phyloP scores from a whole-genome alignment of 1,140 invertebrate species.

The Coenobita brevimanus region DNA sequence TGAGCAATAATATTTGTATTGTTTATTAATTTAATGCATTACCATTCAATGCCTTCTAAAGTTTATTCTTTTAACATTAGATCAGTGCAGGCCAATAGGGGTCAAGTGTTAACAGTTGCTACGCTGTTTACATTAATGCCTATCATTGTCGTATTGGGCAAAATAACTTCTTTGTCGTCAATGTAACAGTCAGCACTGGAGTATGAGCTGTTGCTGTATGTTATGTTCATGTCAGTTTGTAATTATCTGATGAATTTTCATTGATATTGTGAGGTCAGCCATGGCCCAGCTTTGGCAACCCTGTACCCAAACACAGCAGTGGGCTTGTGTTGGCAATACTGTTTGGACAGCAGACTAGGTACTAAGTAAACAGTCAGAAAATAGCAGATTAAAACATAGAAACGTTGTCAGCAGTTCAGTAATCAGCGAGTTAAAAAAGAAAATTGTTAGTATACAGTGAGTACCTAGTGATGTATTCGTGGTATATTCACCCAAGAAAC shows the following conservation, averaged over 20 bases:
- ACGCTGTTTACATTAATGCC: no score
- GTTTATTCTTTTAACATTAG: no score
- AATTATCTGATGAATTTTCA: constrained; percentile 31
- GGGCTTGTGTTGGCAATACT: constrained; percentile 56
- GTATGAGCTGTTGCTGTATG: no score
- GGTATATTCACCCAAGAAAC: constrained; percentile 2
- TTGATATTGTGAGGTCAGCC: constrained; percentile 24
- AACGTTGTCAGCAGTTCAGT: no score
- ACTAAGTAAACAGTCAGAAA: not conserved
- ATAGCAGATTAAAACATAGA: constrained; percentile 9
- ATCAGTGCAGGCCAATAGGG: no score
- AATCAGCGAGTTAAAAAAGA: not conserved
- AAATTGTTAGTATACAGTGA: not conserved
- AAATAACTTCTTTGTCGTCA: no score
- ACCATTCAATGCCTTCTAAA: no score
- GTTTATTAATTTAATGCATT: no score
- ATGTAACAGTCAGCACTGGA: no score
- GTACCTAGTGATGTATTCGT: not conserved
- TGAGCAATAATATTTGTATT: no score
- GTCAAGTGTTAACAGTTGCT: no score
- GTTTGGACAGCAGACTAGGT: constrained; percentile 54
- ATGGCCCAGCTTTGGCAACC: constrained; percentile 33
- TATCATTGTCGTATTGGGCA: no score
- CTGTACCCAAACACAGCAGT: constrained; percentile 56
- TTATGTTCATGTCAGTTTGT: not conserved